Evolutionary conservation across 2,888 invertebrate species (phyloP).

Genomic region (Drosophila setosimentum): DNA sequence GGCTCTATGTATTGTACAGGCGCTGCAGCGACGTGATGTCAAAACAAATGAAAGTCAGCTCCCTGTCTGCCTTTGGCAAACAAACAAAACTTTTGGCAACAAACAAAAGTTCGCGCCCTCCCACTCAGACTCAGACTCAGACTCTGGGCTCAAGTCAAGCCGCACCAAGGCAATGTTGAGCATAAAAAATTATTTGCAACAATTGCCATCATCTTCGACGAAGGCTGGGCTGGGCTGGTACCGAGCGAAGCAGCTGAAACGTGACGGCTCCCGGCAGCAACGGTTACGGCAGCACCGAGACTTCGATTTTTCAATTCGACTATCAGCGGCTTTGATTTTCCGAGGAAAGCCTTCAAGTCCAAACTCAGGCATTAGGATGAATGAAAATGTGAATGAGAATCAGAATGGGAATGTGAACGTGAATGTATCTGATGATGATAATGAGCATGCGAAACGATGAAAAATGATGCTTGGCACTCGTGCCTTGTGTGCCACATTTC

Average conservation of each 20-base stretch:
- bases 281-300: conserved; percentile 32
- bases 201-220: conserved; percentile 73
- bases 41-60: conserved; percentile 74
- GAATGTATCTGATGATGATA: conserved; percentile 27
- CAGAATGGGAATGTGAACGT: conserved; percentile 14
- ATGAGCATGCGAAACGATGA: conserved; percentile 25
- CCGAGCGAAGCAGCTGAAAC: conserved; percentile 47
- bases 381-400: conserved; percentile 44
- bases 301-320: conserved; percentile 70
- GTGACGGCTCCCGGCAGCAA: conserved; percentile 64
- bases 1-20: conserved; percentile 5
- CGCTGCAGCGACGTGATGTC: conserved; percentile 73
- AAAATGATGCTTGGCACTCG: conserved; percentile 27
- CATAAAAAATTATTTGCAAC: conserved; percentile 80
- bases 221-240: conserved; percentile 15
- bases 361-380: conserved; percentile 31
- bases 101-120: conserved; percentile 69
- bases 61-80: conserved; percentile 61
- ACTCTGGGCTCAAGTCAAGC: conserved; percentile 6
- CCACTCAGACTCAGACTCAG: background rate
- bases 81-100: conserved; percentile 74
- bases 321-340: conserved; percentile 68
- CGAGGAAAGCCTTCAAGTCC: conserved; percentile 37
- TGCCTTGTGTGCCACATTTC: conserved; percentile 36
- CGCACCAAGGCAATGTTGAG: conserved; percentile 54